These are phyloP conservation scores for Chloroceryle aenea DNA, from an alignment of 2,113 vertebrate genomes.

Conservation along the genomic window DNA sequence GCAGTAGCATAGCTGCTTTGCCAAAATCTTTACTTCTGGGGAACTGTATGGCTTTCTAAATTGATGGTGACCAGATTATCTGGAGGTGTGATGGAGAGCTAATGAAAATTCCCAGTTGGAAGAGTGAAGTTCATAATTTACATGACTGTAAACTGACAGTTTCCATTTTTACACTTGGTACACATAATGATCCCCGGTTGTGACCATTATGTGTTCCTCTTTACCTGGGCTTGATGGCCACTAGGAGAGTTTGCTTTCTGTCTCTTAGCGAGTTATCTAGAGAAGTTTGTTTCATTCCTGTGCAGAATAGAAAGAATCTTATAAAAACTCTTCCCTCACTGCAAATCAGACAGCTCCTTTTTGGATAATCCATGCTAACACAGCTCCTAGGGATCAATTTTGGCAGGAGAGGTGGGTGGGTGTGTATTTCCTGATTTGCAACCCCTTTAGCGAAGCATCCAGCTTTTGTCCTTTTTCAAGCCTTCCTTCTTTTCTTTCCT, in stretches of 20 bases:
- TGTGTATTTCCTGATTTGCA: not conserved
- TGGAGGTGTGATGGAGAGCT: not conserved
- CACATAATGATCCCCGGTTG: not conserved
- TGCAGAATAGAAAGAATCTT: not conserved
- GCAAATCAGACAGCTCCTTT: not conserved
- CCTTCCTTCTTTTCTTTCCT: not conserved
- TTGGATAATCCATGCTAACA: not conserved
- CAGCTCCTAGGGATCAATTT: not conserved
- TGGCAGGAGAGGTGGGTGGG: not conserved
- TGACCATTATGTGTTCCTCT: not conserved
- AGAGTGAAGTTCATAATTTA: not conserved
- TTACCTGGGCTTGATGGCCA: not conserved
- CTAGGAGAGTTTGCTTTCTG: not conserved
- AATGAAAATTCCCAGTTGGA: not conserved
- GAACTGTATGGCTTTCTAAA: not conserved
- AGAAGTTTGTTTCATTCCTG: not conserved
- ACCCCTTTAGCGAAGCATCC: not conserved
- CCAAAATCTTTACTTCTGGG: not conserved
- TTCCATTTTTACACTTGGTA: not conserved
- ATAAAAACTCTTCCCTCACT: not conserved
- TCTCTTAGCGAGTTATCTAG: not conserved
- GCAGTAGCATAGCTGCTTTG: not conserved
- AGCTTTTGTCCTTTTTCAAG: not conserved
- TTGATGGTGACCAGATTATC: not conserved
- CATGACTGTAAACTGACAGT: not conserved